phyloP scores from a whole-genome alignment of 2,888 invertebrate genomes.

The Melanchra persicariae region DNA sequence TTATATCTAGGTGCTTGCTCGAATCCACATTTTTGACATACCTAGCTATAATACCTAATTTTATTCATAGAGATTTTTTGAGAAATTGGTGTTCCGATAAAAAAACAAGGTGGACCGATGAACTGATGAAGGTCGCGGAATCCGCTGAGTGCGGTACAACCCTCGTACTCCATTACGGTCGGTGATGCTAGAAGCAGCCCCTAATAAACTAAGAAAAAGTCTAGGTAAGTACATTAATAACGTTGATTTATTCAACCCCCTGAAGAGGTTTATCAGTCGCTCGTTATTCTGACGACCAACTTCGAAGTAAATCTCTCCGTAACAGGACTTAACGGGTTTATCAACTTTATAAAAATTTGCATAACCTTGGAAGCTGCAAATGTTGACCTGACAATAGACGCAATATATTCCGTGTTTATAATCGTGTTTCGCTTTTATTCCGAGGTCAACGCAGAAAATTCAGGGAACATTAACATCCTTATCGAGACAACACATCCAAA shows the following conservation, averaged over 20 bases:
- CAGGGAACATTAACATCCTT: slow-evolving; percentile 39
- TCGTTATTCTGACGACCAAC: not conserved
- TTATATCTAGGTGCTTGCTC: not conserved
- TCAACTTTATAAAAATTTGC: not conserved
- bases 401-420: not conserved
- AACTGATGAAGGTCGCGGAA: too few species aligned
- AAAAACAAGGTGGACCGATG: too few species aligned
- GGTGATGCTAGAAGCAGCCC: too few species aligned
- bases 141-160: too few species aligned
- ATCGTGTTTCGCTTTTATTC: slow-evolving; percentile 8
- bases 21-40: not conserved
- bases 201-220: too few species aligned
- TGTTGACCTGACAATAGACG: too few species aligned
- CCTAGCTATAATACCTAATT: too few species aligned
- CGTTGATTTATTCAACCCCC: too few species aligned
- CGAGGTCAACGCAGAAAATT: slow-evolving; percentile 6
- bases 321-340: not conserved
- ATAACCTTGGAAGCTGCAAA: not conserved
- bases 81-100: too few species aligned
- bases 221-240: too few species aligned
- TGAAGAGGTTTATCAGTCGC: not conserved
- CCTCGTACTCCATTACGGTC: too few species aligned
- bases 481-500: slow-evolving; percentile 42
- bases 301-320: not conserved
- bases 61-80: too few species aligned